Evolutionary conservation across 64 coral and sea anemone genomes (phyloP), one percentile per base, ranked within the genome.

Genomic region (Pocillopora damicornis): DNA sequence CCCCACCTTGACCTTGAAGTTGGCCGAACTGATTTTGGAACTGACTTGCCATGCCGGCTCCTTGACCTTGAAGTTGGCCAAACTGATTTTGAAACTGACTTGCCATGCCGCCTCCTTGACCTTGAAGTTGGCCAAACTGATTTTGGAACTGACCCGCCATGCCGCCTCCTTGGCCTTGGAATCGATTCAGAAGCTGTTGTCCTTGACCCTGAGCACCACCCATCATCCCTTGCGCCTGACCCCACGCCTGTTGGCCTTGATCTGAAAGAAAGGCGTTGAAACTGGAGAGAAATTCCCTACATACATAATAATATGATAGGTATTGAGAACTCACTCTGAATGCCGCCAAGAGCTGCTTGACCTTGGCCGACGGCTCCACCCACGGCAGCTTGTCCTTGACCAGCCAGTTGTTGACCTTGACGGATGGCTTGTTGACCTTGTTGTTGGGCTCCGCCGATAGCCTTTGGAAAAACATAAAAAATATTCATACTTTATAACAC

Each of bases 121-220:
- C 79, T 35, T 86, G 88, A 11, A 93, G 14, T 76, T 85, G 64
- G 35, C 73, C 87, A 75, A 63, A 42, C 83, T 26, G 74, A 73
- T 90, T 35, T 82, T 88, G 86, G n/a, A 81, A 79, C 26, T 71
- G 75, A 34, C 77, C 75, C 7, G 76, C 9, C 76, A 92, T 79
- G 57, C 86, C 91, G 23, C 35, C 73, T 20, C 87, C 91, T 86
- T 93, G 79, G 34, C 51, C 17, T 57, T 59, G 75, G 20, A 22
- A 34, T 2, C 83, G 82, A 26, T 82, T 81, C 8, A 81, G 17
- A 37, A 87, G 71, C 13, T 65, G 76, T 57, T 80, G 77, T 57
- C 88, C 91, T 89, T 93, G 91, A 34, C 92, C 92, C 67, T 93
- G 92, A 17, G 75, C 45, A 23, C 87, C 63, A 36, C 91, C 68